Evolutionary conservation across 2,113 vertebrate species (phyloP).

Genomic region (Strix aluco): DNA sequence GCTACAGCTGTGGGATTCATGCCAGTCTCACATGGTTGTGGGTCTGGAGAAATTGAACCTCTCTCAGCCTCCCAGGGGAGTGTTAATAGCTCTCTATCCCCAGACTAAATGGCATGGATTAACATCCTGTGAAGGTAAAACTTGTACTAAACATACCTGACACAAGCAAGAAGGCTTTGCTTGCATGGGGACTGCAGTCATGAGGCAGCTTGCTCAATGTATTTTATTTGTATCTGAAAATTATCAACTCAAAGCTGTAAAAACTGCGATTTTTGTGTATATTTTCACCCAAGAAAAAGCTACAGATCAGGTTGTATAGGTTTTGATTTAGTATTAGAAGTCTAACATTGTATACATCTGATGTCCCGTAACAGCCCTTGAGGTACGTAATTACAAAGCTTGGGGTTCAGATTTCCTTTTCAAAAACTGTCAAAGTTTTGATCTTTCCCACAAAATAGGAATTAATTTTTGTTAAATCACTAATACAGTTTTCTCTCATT

Average conservation of each 20-base stretch:
- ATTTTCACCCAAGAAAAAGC: not conserved
- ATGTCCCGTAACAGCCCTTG: not conserved
- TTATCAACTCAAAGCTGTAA: not conserved
- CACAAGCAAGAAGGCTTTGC: not conserved
- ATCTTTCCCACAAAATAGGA: not conserved
- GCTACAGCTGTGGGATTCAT: not conserved
- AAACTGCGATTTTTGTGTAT: not conserved
- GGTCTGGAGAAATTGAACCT: not conserved
- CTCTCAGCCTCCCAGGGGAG: not conserved
- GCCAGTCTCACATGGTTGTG: not conserved
- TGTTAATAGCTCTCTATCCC: not conserved
- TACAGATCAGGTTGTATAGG: not conserved
- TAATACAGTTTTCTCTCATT: not conserved
- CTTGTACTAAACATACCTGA: not conserved
- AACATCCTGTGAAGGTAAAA: not conserved
- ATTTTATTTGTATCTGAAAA: not conserved
- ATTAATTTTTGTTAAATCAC: not conserved
- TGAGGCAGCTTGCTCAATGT: not conserved
- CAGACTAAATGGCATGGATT: not conserved
- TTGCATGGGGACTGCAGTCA: not conserved
- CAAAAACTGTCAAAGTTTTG: not conserved
- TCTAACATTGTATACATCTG: rapidly evolving
- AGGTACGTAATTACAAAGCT: not conserved
- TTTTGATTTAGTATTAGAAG: not conserved
- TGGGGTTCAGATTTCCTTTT: not conserved